Percentiles rank a stretch among this genome's conserved stretches.
Conservation (phyloP, 2,888 invertebrate genomes). For the Sarcophaga caerulescens region DNA sequence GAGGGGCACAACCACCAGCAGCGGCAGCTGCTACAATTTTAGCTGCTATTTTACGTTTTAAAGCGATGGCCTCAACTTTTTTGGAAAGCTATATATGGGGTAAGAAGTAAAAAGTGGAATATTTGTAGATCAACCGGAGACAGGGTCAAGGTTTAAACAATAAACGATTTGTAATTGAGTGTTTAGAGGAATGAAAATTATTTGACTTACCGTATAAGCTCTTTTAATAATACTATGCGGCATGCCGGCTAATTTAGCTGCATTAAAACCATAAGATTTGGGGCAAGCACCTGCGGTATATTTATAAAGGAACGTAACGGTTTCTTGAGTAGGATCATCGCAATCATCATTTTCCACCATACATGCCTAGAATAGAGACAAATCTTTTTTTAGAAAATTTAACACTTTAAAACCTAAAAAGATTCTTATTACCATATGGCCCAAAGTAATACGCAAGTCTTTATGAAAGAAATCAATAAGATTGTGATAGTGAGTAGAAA, state of each 20-base stretch:
- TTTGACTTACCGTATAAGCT: constrained; percentile 82
- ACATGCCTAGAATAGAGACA: constrained; percentile 87
- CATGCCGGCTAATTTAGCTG: constrained; percentile 95
- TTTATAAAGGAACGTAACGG: constrained; percentile 98
- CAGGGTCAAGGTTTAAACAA: too few species aligned
- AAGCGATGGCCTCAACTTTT: constrained; percentile 78
- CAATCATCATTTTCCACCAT: constrained; percentile 94
- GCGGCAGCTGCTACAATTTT: constrained; percentile 75
- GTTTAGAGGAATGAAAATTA: background rate
- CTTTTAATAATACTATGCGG: constrained; percentile 86
- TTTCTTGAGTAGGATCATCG: constrained; percentile 92
- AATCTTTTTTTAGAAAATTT: background rate
- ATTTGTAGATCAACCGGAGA: background rate
- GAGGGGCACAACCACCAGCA: constrained; percentile 42
- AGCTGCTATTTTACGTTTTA: constrained; percentile 78
- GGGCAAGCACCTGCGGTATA: constrained; percentile 95
- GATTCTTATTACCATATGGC: constrained; percentile 89
- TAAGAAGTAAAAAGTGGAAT: background rate
- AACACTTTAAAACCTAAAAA: background rate
- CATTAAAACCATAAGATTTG: constrained; percentile 99
- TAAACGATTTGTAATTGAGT: too few species aligned
- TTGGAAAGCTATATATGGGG: constrained; percentile 77
- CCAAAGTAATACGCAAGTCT: constrained; percentile 86
- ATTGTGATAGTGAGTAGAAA: constrained; percentile 97
- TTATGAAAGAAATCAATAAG: constrained; percentile 91